These are phyloP conservation scores for Catostomus latipinnis DNA, from an alignment of 2,797 vertebrate genomes.

Conservation along the genomic window DNA sequence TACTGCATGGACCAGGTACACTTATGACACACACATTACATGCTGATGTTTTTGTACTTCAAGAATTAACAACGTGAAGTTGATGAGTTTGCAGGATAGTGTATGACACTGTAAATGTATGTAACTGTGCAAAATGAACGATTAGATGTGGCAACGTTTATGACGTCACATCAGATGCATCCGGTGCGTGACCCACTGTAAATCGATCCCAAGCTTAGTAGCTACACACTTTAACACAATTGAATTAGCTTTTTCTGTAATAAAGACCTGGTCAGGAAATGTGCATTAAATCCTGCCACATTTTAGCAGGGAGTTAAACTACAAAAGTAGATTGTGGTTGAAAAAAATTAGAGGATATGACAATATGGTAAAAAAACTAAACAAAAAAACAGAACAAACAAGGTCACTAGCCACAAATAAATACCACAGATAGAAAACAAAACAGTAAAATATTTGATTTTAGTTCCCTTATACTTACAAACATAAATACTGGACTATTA, in stretches of 20 bases:
- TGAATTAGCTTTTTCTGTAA: slow-evolving; percentile 53
- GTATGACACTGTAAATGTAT: too few species aligned
- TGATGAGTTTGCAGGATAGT: too few species aligned
- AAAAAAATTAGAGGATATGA: slow-evolving; percentile 49
- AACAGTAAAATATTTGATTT: slow-evolving; percentile 77
- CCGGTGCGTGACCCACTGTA: too few species aligned
- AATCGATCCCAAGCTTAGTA: slow-evolving; percentile 42
- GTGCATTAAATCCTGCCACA: not conserved
- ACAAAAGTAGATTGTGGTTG: slow-evolving; percentile 2
- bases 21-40: too few species aligned
- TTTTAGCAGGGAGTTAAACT: slow-evolving; percentile 6
- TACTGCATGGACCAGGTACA: too few species aligned
- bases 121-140: too few species aligned
- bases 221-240: slow-evolving; percentile 64
- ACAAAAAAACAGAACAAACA: slow-evolving; percentile 61
- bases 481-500: slow-evolving; percentile 84
- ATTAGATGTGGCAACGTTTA: too few species aligned
- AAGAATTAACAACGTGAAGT: too few species aligned
- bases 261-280: slow-evolving; percentile 12
- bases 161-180: too few species aligned
- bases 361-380: slow-evolving; percentile 38
- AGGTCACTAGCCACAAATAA: slow-evolving; percentile 82
- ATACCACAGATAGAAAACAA: slow-evolving; percentile 83
- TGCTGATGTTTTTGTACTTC: too few species aligned
- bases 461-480: slow-evolving; percentile 81